Conservation (phyloP, 2,888 invertebrate species). For the Odontocerum albicorne region DNA sequence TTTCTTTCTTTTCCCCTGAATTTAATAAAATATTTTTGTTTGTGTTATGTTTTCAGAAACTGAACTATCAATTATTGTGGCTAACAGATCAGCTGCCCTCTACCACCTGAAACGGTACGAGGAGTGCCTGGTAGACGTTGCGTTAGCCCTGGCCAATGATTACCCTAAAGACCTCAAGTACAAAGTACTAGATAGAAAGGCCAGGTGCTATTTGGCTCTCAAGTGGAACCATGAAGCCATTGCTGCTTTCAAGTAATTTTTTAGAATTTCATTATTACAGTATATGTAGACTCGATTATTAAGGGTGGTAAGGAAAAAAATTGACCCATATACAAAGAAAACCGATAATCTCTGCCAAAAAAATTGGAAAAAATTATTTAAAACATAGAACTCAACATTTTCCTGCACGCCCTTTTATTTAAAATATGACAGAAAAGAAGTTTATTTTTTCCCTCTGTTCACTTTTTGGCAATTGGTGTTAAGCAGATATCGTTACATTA, state of each 20-base stretch:
- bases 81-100: slow-evolving; percentile 80
- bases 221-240: slow-evolving; percentile 67
- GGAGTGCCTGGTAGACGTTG: slow-evolving; percentile 70
- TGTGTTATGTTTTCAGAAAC: slow-evolving; percentile 47
- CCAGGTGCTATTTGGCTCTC: slow-evolving; percentile 68
- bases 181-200: slow-evolving; percentile 75
- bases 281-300: too few relatives aligned
- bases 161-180: slow-evolving; percentile 75
- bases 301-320: too few relatives aligned
- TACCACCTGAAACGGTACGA: slow-evolving; percentile 71
- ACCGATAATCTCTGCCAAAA: too few relatives aligned
- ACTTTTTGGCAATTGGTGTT: too few relatives aligned
- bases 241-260: slow-evolving; percentile 57
- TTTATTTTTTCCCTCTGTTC: too few relatives aligned
- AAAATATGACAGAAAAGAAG: too few relatives aligned
- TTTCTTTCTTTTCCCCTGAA: neutral
- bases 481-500: too few relatives aligned
- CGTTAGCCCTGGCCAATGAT: slow-evolving; percentile 62
- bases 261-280: neutral
- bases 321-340: too few relatives aligned
- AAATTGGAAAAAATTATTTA: too few relatives aligned
- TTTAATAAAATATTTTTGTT: neutral
- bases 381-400: too few relatives aligned
- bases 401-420: too few relatives aligned
- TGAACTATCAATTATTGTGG: slow-evolving; percentile 69